Evolutionary conservation across 2,888 invertebrate species (phyloP).

Genomic region (Leptinotarsa rubiginosa): DNA sequence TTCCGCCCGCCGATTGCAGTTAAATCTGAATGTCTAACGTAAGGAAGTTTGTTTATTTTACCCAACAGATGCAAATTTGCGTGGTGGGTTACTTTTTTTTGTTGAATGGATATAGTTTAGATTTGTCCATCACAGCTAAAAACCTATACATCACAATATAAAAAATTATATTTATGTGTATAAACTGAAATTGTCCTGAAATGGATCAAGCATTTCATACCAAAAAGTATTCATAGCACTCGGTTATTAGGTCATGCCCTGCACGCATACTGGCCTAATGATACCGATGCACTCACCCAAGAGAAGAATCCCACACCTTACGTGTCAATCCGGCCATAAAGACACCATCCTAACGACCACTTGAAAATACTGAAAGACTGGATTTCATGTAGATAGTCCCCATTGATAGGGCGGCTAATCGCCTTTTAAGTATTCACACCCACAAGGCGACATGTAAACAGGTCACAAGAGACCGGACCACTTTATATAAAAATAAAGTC

Average conservation of each 20-base stretch:
- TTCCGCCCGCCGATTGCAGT: too few species aligned
- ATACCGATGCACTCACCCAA: neutral
- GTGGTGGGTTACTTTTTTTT: too few species aligned
- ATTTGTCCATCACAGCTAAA: too few species aligned
- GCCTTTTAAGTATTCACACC: constrained; percentile 26
- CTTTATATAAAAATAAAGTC: constrained; percentile 18
- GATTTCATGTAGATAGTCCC: constrained; percentile 11
- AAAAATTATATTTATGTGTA: too few species aligned
- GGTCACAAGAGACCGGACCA: constrained; percentile 25
- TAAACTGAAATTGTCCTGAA: too few species aligned
- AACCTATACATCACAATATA: too few species aligned
- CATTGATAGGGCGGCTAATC: constrained; percentile 19
- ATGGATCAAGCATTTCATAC: too few species aligned
- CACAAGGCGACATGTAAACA: constrained; percentile 23
- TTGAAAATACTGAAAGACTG: constrained; percentile 17
- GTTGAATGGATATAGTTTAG: too few species aligned
- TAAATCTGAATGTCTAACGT: too few species aligned
- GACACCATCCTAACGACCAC: constrained; percentile 8
- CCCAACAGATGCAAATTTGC: too few species aligned
- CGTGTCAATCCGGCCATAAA: constrained; percentile 10
- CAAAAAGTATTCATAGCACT: too few species aligned
- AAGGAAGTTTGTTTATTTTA: too few species aligned
- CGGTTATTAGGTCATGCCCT: neutral
- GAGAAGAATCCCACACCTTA: constrained; percentile 25
- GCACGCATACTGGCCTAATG: neutral